Evolutionary conservation across 2,113 vertebrate species (phyloP), one percentile per base, ranked within the genome.

Genomic region (Otus sunia): DNA sequence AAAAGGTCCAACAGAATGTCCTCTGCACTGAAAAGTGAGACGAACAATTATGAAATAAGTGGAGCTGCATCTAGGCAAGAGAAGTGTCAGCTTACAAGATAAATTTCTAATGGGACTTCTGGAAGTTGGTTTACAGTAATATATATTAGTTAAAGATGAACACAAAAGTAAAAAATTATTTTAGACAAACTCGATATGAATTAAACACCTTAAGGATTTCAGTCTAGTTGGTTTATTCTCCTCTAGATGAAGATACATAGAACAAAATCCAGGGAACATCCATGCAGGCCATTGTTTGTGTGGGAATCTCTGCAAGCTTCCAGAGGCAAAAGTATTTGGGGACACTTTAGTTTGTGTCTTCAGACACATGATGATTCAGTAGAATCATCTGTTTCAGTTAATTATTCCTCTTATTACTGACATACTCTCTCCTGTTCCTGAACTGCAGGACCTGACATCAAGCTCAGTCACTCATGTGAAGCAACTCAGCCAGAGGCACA

Each of bases 401-500:
- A 83, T 39, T 83, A 34, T 55, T 78, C 21, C 30, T 39, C 37
- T 82, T 55, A 72, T 55, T 53, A 75, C 25, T 83, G 32, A 63
- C 3, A 8, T 23, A 16, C 2, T 59, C 83, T 50, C 21, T 68
- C 18, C 34, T 59, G 3, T 53, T 36, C 29, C 29, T 71, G 58
- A 83, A 34, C 8, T 3, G 2, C 34, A n/a, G 39, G 34, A 37
- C 6, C 34, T 63, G 16, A 30, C 37, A 11, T 11, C 8, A 45
- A 75, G 20, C 11, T 73, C 55, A 45, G 64, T 22, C 30, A 27
- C 10, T 41, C 34, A 11, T 47, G 11, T 63, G 79, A 53, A 72
- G 41, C 47, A 53, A 11, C 4, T 15, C 10, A 23, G 18, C 29
- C 36, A 72, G 15, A 75, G 29, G 11, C 50, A 81, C 0, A 0